Evolutionary conservation across 1,140 invertebrate genomes (phyloP).

Genomic region (Pantala flavescens): DNA sequence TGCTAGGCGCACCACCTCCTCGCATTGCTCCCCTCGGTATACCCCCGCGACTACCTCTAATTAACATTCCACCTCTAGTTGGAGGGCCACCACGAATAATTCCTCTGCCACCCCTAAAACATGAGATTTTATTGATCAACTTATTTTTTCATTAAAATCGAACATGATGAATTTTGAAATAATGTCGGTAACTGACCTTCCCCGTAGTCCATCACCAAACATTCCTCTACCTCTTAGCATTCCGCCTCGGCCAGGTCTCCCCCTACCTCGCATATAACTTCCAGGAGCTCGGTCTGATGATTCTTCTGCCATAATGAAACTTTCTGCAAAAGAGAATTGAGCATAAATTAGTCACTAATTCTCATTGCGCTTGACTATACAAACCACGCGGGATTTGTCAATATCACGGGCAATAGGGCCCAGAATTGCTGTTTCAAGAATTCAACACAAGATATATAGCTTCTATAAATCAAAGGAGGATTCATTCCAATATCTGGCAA

Average conservation of each 20-base stretch:
- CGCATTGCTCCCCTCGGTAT: not conserved
- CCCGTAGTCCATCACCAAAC: not conserved
- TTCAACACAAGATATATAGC: not conserved
- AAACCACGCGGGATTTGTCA: not conserved
- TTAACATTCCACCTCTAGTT: not conserved
- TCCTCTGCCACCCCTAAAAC: not conserved
- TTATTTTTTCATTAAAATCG: not conserved
- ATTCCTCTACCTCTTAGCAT: not conserved
- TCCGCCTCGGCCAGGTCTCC: not conserved
- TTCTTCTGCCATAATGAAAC: not conserved
- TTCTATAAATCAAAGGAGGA: not conserved
- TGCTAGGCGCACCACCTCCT: not conserved
- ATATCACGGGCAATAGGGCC: not conserved
- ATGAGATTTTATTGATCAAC: too few species aligned
- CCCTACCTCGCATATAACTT: not conserved
- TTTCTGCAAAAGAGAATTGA: not conserved
- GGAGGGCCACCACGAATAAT: not conserved
- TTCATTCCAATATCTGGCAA: not conserved
- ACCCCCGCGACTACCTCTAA: not conserved
- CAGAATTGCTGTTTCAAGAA: not conserved
- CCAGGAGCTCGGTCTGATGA: not conserved
- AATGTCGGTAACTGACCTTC: not conserved
- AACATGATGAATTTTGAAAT: not conserved
- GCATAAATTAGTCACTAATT: not conserved
- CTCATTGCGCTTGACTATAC: not conserved